A percentile compares a stretch with the other conserved stretches of the same genome.
Conservation (phyloP, 2,113 vertebrate genomes). For the Pelecanus crispus region DNA sequence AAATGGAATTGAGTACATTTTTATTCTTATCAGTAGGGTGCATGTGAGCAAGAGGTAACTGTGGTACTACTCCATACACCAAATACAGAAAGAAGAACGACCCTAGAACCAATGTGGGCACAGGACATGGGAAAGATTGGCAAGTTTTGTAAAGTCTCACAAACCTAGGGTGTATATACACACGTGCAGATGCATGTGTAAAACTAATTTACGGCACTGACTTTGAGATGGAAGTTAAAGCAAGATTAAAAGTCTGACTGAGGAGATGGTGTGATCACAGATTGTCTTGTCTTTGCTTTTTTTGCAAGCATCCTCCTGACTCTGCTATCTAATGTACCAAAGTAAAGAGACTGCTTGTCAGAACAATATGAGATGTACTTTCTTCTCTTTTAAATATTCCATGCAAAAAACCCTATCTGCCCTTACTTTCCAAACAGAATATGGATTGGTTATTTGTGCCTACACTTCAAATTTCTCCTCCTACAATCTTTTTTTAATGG, state of each 20-base stretch:
- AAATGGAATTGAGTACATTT: neutral
- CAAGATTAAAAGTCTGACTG: neutral
- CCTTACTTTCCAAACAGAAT: neutral
- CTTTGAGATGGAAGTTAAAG: neutral
- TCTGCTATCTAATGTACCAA: neutral
- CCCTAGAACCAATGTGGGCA: neutral
- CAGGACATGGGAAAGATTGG: neutral
- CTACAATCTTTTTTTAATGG: neutral
- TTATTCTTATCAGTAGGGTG: neutral
- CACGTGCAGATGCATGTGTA: neutral
- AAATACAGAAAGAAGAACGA: neutral
- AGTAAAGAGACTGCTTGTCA: neutral
- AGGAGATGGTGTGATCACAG: neutral
- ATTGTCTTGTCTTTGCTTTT: neutral
- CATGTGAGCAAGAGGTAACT: neutral
- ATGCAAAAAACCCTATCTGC: neutral
- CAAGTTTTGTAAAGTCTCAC: neutral
- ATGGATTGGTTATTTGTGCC: neutral
- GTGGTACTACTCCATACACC: neutral
- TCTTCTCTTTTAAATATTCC: neutral
- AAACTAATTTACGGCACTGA: neutral
- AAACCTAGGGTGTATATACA: neutral
- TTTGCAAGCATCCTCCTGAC: neutral
- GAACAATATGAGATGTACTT: neutral
- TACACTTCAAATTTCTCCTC: neutral